Evolutionary conservation across 64 coral and sea anemone species (phyloP), one percentile per base, ranked within the genome.

Genomic region (Porites australiensis): DNA sequence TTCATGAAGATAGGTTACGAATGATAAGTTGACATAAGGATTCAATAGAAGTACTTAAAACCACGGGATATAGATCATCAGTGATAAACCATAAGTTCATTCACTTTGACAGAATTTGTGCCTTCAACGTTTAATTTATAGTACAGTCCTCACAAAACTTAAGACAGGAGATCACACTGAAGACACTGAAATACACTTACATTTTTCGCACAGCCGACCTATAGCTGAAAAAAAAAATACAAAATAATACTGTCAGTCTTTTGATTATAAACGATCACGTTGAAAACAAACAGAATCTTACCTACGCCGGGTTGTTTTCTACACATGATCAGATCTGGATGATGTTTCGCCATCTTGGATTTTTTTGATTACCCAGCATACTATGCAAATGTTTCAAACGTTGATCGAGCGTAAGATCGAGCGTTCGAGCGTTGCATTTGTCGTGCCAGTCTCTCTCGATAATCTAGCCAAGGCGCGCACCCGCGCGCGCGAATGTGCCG

Each of bases 291-390:
- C 0, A 62, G 27, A 78, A 14, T 44, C 98, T 99, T 45, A 96
- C 98, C 98, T 64, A 99, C 98, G 58, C 98, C 98, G 63, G 98
- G 98, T 47, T 99, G 98, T 94, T 99, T 99, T 89, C 98, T 99
- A 78, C 98, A 99, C 98, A 99, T 99, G 77, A 99, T 99, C 88
- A 99, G 91, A 76, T 99, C 98, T 61, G 98, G 98, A 88, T 99
- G 98, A 96, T 99, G 98, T 84, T 99, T 99, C 98, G 98, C 98
- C 98, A 99, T 99, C 70, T 99, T 99, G 88, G 72, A 93, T 94
- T 89, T 37, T n/a, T 37, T 82, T 86, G 94, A 4, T 54, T 88
- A 88, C 89, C 94, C 94, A 95, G 7, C 50, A 50, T 2, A 6
- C 89, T 6, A 64, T 93, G 53, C 70, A 58, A 62, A 14, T 60